Base-by-base conservation (phyloP, 2,888 invertebrate genomes). In the Hyles lineata region DNA sequence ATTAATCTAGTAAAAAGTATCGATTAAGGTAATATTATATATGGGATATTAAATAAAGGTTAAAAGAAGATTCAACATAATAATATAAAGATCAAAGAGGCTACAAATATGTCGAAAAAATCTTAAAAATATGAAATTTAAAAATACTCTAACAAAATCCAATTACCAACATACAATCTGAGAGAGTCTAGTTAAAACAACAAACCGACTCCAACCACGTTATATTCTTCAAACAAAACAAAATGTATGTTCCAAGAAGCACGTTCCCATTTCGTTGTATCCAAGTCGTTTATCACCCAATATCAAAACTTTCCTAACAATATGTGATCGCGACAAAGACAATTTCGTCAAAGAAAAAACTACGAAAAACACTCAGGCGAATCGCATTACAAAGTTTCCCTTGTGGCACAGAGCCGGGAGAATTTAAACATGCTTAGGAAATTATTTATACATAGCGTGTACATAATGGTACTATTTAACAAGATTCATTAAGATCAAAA, bases 341-440 rank as follows among this genome's bases (percentile, higher is more conserved):
- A 78, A 76, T 73, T 75, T 78, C 55, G 55, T 78, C 74, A 78
- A 79, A 81, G 78, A 78, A 76, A 71, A 50, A 50, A 60, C 60
- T 32, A 60, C 29, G 25, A 6, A 15, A 61, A 67, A 67, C 50
- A 67, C 78, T 74, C 74, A 77, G 74, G 77, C 76, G 79, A 82
- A 83, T 81, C 73, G 73, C 63, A 79, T 83, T 79, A 80, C 77
- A 81, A 83, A 83, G 78, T 84, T 82, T 73, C 43, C n/a, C 52
- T 55, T n/a, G n/a, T 55, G n/a, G 75, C 72, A 43, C 72, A 50
- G 50, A 67, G 50, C 50, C 43, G 21, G 43, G 23, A 17, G 43
- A 67, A 67, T 67, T 0, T 55, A 17, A 21, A 50, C 43, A 50
- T 50, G 50, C 79, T 81, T 78, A 74, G 74, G 72, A 78, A 80